These are phyloP conservation scores for Drosophila tsacasi DNA, from an alignment of 1,140 invertebrate species.

Conservation along the genomic window DNA sequence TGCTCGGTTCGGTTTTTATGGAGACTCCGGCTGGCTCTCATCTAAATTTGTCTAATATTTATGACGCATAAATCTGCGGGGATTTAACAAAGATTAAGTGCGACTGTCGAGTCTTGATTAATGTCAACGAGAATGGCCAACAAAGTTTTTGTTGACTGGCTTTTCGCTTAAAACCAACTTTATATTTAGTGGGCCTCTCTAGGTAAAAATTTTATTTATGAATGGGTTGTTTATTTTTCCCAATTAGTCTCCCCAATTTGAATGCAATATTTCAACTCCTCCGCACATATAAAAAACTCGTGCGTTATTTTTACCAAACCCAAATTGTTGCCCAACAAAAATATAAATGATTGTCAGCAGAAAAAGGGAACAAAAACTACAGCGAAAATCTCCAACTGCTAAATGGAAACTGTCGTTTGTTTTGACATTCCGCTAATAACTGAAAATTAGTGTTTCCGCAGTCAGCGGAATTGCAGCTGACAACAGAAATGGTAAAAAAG, in stretches of 20 bases:
- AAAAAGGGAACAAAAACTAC: slow-evolving; percentile 22
- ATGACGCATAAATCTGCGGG: slow-evolving; percentile 39
- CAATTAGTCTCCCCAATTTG: slow-evolving; percentile 15
- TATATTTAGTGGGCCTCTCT: neutral
- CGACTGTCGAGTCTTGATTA: slow-evolving; percentile 37
- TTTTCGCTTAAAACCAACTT: neutral
- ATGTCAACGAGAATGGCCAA: slow-evolving; percentile 9
- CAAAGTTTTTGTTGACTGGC: neutral
- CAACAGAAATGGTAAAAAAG: slow-evolving; percentile 14
- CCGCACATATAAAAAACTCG: neutral
- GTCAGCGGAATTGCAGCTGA: slow-evolving; percentile 34
- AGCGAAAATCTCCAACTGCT: slow-evolving; percentile 23
- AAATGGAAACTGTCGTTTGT: slow-evolving; percentile 67
- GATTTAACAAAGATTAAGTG: slow-evolving; percentile 42
- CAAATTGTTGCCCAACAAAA: slow-evolving; percentile 24
- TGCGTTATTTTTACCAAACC: slow-evolving; percentile 8
- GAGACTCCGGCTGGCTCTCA: slow-evolving; percentile 7
- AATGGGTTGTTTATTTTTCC: neutral
- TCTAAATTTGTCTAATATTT: slow-evolving; percentile 38
- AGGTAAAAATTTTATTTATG: neutral
- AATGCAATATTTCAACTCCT: slow-evolving; percentile 4
- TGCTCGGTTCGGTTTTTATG: slow-evolving; percentile 20
- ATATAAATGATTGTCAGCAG: slow-evolving; percentile 17
- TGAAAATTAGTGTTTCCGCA: slow-evolving; percentile 68
- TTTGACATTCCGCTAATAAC: slow-evolving; percentile 78